Evolutionary conservation across 37 sponge, comb jelly and placozoan species (phyloP), one percentile per base, ranked within the genome.

Genomic region (Petrosia ficiformis): DNA sequence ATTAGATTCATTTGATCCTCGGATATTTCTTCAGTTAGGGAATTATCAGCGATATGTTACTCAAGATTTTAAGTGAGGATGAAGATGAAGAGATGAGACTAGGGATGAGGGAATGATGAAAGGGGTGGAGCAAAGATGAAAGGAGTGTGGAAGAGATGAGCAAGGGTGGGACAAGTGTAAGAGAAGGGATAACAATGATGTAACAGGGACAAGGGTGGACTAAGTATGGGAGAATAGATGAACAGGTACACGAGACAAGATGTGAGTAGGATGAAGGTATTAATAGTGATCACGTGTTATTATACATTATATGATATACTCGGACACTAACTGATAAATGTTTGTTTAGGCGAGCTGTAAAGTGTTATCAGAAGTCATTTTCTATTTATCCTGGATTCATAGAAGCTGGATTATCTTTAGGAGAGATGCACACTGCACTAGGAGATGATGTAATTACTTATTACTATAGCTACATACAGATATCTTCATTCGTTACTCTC

Each of bases 351-450:
- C 67, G 76, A 37, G 93, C 93, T 16, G 65, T 58, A 4, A 86
- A 82, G 70, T 94, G 95, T 59, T 94, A 84, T 41, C 56, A 68
- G 71, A 94, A 90, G 72, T 84, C 88, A 22, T 28, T 84, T 2
- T 57, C 74, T 25, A 63, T 84, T 22, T 41, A 78, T 48, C 87
- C 87, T 39, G 35, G 34, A 21, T 60, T 79, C 42, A 26, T 30
- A 36, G 77, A 70, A 39, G 88, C 88, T 25, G 84, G 74, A 19
- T 75, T 77, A 29, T 32, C 67, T 24, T 71, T 86, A 21, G 86
- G 76, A 31, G 92, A 86, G 39, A 11, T 65, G 11, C 70, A 81
- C 2, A 58, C 41, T 29, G 59, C 48, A 14, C 48, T 24, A 25
- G 81, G 83, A 33, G 74, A 83, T n/a, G 79, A 86, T 57, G 92